phyloP scores from a whole-genome alignment of 2,888 invertebrate genomes.

The Taphrorychus bicolor region DNA sequence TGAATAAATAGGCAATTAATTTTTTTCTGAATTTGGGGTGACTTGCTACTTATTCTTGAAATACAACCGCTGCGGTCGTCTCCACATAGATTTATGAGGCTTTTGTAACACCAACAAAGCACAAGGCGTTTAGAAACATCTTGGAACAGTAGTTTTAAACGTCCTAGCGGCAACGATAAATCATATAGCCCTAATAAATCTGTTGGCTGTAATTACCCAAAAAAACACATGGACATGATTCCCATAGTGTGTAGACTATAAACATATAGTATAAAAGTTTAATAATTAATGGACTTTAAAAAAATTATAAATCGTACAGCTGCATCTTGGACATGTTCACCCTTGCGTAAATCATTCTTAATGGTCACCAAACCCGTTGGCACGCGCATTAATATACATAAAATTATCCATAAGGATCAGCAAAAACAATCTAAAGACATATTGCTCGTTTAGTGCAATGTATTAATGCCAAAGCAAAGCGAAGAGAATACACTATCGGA shows the following conservation, averaged over 20 bases:
- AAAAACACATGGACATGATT: not conserved
- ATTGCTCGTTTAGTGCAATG: not conserved
- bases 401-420: not conserved
- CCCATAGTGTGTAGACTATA: not conserved
- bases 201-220: not conserved
- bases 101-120: too few species aligned
- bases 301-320: not conserved
- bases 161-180: not conserved
- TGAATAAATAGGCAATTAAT: too few species aligned
- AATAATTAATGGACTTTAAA: not conserved
- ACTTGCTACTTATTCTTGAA: too few species aligned
- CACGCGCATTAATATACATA: not conserved
- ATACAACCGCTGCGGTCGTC: too few species aligned
- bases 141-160: not conserved
- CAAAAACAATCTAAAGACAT: not conserved
- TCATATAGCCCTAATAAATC: not conserved
- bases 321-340: not conserved
- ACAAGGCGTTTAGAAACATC: not conserved
- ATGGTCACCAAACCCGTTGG: not conserved
- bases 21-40: too few species aligned
- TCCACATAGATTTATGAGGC: too few species aligned
- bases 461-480: conserved; percentile 1
- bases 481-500: not conserved
- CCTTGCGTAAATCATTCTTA: not conserved
- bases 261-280: not conserved